Conservation (phyloP, 2,113 vertebrate species). For the Salvelinus fontinalis region DNA sequence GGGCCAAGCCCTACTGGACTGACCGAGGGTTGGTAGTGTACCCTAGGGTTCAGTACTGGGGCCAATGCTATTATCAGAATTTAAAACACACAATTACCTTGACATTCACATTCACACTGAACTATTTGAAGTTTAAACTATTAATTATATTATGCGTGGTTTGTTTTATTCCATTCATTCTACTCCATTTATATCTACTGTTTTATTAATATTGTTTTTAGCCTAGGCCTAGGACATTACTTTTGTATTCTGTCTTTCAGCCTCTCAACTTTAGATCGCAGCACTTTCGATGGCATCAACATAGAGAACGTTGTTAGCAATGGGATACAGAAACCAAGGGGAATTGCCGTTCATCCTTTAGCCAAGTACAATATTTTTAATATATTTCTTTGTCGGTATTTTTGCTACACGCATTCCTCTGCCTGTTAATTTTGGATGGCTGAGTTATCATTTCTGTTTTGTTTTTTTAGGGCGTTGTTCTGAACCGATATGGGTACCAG, state of each 20-base stretch:
- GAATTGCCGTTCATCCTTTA: conserved; percentile 85
- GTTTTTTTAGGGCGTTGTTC: conserved; percentile 87
- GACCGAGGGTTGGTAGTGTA: conserved; percentile 83
- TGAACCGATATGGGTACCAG: conserved; percentile 84
- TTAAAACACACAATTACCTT: too few species aligned
- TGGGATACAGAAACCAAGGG: conserved; percentile 79
- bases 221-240: not conserved
- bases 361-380: conserved; percentile 77
- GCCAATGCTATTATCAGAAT: conserved; percentile 28
- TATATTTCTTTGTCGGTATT: not conserved
- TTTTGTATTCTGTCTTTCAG: conserved; percentile 65
- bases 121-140: too few species aligned
- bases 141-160: too few species aligned
- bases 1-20: conserved; percentile 92
- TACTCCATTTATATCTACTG: too few species aligned
- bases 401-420: not conserved
- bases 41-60: conserved; percentile 92
- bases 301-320: conserved; percentile 75
- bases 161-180: too few species aligned
- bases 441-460: conserved; percentile 43
- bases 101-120: too few species aligned
- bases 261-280: conserved; percentile 77
- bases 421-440: too few species aligned
- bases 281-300: conserved; percentile 77
- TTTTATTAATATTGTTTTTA: not conserved